phyloP scores from a whole-genome alignment of 2,797 vertebrate species.

The Otolemur crassicaudatus region DNA sequence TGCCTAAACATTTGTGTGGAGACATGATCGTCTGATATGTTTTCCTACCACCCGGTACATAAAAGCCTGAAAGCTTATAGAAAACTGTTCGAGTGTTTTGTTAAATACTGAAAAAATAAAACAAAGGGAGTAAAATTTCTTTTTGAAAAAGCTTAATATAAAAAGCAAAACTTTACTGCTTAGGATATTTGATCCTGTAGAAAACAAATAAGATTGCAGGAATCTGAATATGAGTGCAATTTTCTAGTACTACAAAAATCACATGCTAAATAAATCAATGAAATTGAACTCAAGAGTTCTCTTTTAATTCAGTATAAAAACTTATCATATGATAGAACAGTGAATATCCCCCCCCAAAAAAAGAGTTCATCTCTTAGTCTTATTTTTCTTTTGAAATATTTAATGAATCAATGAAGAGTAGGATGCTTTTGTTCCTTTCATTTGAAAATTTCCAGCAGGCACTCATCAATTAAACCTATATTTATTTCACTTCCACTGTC shows the following conservation, averaged over 20 bases:
- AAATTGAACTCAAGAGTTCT: constrained; percentile 11
- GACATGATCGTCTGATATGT: not conserved
- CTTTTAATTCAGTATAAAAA: constrained; percentile 67
- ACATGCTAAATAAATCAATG: constrained; percentile 48
- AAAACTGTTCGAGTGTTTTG: not conserved
- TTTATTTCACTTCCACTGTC: constrained; percentile 57
- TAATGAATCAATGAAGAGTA: constrained; percentile 64
- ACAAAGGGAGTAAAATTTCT: not conserved
- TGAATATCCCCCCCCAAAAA: constrained; percentile 32
- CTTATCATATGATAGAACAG: constrained; percentile 62
- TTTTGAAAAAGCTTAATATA: not conserved
- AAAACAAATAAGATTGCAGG: not conserved
- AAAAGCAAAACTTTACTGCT: constrained; percentile 23
- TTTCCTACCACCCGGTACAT: not conserved
- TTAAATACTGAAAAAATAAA: not conserved
- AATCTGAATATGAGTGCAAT: constrained; percentile 41
- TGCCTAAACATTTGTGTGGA: not conserved
- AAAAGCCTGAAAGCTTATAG: not conserved
- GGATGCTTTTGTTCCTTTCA: constrained; percentile 44
- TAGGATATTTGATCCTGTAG: not conserved
- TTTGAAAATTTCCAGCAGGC: constrained; percentile 61
- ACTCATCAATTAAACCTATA: constrained; percentile 59
- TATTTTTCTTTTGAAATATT: not conserved
- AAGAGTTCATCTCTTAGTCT: constrained; percentile 12
- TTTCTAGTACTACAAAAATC: constrained; percentile 44